Conservation (phyloP, 2,113 vertebrate species). For the Pygoscelis antarcticus region DNA sequence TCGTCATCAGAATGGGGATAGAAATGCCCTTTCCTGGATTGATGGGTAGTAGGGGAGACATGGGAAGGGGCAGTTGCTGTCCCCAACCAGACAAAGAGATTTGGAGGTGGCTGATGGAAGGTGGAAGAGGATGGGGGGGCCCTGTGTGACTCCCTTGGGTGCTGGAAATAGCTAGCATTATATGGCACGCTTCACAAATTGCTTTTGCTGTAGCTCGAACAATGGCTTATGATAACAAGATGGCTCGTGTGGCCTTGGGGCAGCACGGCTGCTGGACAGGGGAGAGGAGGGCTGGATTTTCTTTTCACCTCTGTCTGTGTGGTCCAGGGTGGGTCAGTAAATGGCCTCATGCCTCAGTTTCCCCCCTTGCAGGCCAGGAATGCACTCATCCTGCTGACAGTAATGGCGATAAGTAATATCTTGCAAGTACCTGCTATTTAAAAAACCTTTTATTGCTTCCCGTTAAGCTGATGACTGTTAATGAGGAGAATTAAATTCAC, state of each 20-base stretch:
- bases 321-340: neutral
- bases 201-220: neutral
- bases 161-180: neutral
- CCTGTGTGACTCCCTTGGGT: neutral
- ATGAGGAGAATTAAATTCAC: slow-evolving; percentile 41
- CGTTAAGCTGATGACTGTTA: slow-evolving; percentile 41
- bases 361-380: neutral
- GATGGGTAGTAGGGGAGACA: too few species aligned
- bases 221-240: neutral
- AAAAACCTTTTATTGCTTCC: slow-evolving; percentile 53
- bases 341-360: slow-evolving; percentile 44
- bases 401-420: neutral
- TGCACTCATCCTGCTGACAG: neutral
- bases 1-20: neutral
- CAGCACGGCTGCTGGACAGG: neutral
- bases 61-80: neutral
- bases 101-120: neutral
- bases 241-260: neutral
- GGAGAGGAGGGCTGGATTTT: neutral
- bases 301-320: slow-evolving; percentile 19
- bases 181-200: rapidly evolving
- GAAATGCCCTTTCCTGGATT: neutral
- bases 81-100: neutral
- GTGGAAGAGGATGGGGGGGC: neutral
- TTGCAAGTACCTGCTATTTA: neutral